A percentile compares a stretch with the other conserved stretches of the same genome.
Evolutionary conservation across 2,113 vertebrate genomes (phyloP).

Genomic region (Phalacrocorax carbo): DNA sequence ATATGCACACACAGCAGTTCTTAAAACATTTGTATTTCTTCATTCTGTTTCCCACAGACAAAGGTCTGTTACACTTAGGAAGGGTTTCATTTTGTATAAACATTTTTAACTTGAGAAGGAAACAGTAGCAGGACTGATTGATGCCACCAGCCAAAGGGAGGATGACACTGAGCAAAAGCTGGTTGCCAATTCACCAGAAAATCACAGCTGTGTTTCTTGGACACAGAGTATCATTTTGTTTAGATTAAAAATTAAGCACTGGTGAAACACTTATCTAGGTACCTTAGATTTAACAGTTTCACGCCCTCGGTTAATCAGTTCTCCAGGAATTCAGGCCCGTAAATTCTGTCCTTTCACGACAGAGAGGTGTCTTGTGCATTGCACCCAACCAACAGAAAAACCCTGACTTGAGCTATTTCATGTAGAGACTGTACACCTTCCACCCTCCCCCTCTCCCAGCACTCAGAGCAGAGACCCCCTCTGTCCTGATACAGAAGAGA

Average conservation of each 20-base stretch:
- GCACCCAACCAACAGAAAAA: not conserved
- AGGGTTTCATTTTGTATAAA: not conserved
- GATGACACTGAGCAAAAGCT: not conserved
- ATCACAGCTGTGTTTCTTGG: not conserved
- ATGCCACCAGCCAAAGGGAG: not conserved
- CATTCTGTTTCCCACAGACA: not conserved
- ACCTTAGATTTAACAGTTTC: not conserved
- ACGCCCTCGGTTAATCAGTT: not conserved
- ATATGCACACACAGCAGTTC: not conserved
- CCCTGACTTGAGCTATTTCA: accelerated
- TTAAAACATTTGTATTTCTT: not conserved
- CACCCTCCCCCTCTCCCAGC: not conserved
- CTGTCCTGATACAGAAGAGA: accelerated
- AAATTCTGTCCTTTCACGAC: not conserved
- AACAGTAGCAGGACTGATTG: not conserved
- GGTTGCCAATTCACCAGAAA: not conserved
- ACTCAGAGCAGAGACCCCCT: no score
- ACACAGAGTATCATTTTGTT: not conserved
- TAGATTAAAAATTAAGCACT: not conserved
- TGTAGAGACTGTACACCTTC: accelerated
- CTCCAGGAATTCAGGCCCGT: not conserved
- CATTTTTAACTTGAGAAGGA: not conserved
- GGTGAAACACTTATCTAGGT: not conserved
- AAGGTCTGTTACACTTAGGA: not conserved
- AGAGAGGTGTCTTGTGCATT: not conserved